Base-by-base conservation (phyloP, 2,888 invertebrate genomes). In the Zonitis immaculata region DNA sequence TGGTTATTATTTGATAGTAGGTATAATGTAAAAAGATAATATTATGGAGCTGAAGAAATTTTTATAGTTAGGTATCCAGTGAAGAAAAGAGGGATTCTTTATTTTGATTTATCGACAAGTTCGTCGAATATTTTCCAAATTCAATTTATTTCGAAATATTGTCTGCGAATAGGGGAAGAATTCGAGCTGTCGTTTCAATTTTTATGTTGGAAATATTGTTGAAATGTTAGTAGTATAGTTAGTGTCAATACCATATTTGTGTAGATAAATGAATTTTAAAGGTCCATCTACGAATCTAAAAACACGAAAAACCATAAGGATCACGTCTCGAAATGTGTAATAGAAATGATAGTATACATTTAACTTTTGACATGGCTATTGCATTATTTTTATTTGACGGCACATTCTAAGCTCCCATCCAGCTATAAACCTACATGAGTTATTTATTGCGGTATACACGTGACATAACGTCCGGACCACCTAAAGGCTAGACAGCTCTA, bases 381-480 rank as follows among this genome's bases (percentile, higher is more conserved):
- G 67, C 68, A 68, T 68, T 68, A 67, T 67, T 68, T 68, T 68
- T 68, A 68, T 67, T 67, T 59, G 61, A 60, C 49, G 59, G 3
- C 35, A 14, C 35, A 35, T 18, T 61, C 63, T 58, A 58, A 60
- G 60, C 65, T 55, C 56, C 56, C 59, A 58, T 55, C 52, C 51
- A n/a, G 62, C 62, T 56, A 61, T 68, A 68, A 68, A 66, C 64
- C 63, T 60, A 59, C 62, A 58, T 62, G 66, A 66, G 64, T 67
- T 68, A 68, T 68, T 68, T 68, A 68, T 68, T 67, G 57, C 60
- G 50, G 54, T 56, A 55, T 59, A 66, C 63, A 66, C 66, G 65
- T 65, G 67, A 66, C 66, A 62, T 62, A 64, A 64, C 54, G 63
- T 60, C 51, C 43, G 51, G 61, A 55, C 49, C 56, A n/a, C 48